Conservation (phyloP, 2,113 vertebrate genomes). For the Dipodomys stephensi region DNA sequence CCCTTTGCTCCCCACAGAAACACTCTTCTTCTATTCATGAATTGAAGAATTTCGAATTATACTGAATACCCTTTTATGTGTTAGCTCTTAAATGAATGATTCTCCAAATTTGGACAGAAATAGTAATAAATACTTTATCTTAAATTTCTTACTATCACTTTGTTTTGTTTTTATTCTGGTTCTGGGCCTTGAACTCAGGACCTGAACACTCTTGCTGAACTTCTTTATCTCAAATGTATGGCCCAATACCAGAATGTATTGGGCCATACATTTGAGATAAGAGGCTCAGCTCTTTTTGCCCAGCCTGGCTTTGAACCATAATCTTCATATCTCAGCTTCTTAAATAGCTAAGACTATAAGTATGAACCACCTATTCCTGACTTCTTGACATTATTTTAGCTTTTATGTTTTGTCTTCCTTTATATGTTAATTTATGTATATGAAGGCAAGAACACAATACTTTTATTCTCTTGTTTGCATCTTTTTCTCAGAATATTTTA, state of each 20-base stretch:
- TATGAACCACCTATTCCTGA: too few species aligned
- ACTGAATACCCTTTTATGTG: not conserved
- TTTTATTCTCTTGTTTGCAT: not conserved
- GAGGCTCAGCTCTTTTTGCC: too few species aligned
- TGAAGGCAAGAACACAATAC: not conserved
- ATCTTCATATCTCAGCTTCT: too few species aligned
- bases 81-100: not conserved
- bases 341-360: too few species aligned
- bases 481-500: not conserved
- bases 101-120: not conserved
- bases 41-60: not conserved
- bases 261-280: too few species aligned
- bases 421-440: not conserved
- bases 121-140: not conserved
- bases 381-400: not conserved
- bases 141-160: not conserved
- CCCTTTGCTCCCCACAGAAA: not conserved
- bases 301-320: too few species aligned
- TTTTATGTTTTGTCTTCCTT: not conserved
- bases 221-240: too few species aligned
- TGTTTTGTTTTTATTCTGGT: too few species aligned
- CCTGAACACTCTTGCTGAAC: too few species aligned
- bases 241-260: too few species aligned
- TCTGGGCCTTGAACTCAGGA: too few species aligned
- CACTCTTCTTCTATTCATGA: not conserved